Conservation (phyloP, 1,140 invertebrate genomes). For the Batillaria attramentaria region DNA sequence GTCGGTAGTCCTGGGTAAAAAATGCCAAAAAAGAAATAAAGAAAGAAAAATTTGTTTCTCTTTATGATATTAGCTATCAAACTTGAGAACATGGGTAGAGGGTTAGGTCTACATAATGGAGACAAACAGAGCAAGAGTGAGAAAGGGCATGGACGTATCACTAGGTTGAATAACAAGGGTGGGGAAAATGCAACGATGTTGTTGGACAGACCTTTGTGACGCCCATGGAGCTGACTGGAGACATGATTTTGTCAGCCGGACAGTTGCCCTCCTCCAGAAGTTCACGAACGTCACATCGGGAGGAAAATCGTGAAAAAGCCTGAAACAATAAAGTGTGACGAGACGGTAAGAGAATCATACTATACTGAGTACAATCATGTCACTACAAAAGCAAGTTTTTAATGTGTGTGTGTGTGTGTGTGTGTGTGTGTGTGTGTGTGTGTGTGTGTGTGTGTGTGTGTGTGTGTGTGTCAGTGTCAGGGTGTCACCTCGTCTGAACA, state of each 20-base stretch:
- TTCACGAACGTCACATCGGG: constrained; percentile 20
- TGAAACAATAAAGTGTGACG: background rate
- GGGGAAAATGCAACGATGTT: background rate
- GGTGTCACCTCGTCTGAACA: constrained; percentile 82
- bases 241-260: background rate
- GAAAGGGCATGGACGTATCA: background rate
- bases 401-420: background rate
- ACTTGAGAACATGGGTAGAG: too few species aligned
- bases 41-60: too few species aligned
- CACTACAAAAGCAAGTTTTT: background rate
- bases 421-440: constrained; percentile 10
- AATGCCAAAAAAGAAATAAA: too few species aligned
- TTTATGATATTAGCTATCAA: too few species aligned
- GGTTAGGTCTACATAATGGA: background rate
- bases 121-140: background rate
- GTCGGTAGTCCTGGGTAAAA: too few species aligned
- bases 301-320: background rate
- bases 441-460: constrained; percentile 23
- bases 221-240: background rate
- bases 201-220: background rate
- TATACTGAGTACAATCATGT: background rate
- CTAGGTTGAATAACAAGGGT: background rate
- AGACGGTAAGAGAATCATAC: background rate
- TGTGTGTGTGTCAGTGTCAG: background rate
- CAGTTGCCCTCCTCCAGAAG: background rate